Base-by-base conservation (phyloP, 1,140 invertebrate species). In the Whitmania pigra region DNA sequence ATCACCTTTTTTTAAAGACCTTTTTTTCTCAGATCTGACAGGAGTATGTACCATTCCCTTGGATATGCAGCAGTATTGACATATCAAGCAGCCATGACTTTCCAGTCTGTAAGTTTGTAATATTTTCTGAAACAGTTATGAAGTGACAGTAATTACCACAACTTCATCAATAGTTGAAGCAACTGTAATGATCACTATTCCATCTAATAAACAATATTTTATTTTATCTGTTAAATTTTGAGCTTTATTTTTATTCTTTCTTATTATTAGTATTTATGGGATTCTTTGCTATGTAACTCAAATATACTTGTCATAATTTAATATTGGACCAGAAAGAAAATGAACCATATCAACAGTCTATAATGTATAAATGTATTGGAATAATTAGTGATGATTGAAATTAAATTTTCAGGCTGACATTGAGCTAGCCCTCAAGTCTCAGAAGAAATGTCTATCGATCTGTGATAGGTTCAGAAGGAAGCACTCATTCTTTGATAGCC, bases 21-120 rank as follows among this genome's bases (percentile, higher is more conserved):
- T 31, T 67, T 40, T 74, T 63, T 72, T 77, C 85, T 73, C 79
- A 91, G 89, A 86, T 87, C 89, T 22, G 84, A 88, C 49, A 86
- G 85, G 53, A 94, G 92, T 75, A 88, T 95, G 82, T 97, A 97
- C 79, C 94, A 96, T 83, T 88, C 93, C 0, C 81, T 96, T n/a
- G 93, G 93, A 0, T 87, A 89, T 74, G 87, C 89, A 1, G 90
- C 93, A 20, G 93, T 97, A 79, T 84, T 89, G 74, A 96, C 92
- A 79, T 86, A 97, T 9, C 92, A 95, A 80, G 93, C 93, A 0
- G 88, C 94, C 75, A 86, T 97, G 77, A 97, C 93, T 0, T 92
- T 95, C 80, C 93, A 97, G 80, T 86, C 86, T 80, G 88, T 90
- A 83, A 83, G 82, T 81, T 31, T 25, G 18, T 74, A n/a, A 67